Evolutionary conservation across 2,888 invertebrate species (phyloP).

Genomic region (Celastrina argiolus): DNA sequence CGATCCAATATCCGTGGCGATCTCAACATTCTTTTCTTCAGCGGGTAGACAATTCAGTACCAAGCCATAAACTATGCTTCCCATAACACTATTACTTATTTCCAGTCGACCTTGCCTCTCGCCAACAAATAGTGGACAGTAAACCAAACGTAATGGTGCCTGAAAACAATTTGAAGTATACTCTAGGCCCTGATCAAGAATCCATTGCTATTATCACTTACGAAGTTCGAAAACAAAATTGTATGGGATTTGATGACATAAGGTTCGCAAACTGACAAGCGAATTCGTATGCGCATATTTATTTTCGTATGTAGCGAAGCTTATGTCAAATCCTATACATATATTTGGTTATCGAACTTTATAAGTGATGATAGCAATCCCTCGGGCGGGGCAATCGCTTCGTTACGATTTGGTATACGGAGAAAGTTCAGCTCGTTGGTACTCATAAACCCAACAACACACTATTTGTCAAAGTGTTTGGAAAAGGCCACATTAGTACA

Average conservation of each 20-base stretch:
- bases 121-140: constrained; percentile 63
- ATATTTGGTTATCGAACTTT: too few species aligned
- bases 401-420: not conserved
- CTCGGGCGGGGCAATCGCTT: too few species aligned
- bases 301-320: too few species aligned
- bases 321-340: too few species aligned
- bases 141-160: constrained; percentile 51
- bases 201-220: too few species aligned
- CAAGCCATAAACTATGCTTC: constrained; percentile 55
- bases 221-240: too few species aligned
- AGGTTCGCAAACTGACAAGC: too few species aligned
- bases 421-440: not conserved
- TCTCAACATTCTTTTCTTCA: constrained; percentile 56
- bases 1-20: constrained; percentile 51
- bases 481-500: not conserved
- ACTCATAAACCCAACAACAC: not conserved
- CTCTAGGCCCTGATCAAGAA: too few species aligned
- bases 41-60: constrained; percentile 59
- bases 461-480: not conserved
- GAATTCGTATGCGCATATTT: too few species aligned
- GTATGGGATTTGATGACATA: too few species aligned
- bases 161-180: too few species aligned
- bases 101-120: constrained; percentile 50
- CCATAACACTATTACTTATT: constrained; percentile 53
- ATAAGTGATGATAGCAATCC: too few species aligned